Evolutionary conservation across 2,113 vertebrate species (phyloP), one percentile per base, ranked within the genome.

Genomic region (Solea solea): DNA sequence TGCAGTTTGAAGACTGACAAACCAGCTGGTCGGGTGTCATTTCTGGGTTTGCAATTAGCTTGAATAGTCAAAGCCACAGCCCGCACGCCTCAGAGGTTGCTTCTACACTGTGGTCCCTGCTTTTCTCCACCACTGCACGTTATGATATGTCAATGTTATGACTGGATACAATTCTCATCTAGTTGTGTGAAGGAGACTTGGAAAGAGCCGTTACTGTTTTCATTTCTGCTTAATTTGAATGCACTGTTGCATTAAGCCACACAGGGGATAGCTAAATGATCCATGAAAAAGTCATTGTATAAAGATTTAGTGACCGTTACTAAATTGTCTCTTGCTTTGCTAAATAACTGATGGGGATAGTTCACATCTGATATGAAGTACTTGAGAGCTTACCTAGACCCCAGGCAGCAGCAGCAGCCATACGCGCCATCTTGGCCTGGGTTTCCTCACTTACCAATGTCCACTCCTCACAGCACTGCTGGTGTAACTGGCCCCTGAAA

Each of bases 401-500:
- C 98, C 98, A 99, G 0, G 98, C 97, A 0, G 98, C 98, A 1
- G 98, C 98, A 0, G 97, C 98, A n/a, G 98, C 98, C 98, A 99
- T 99, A 16, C 98, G 94, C 1, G 98, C 97, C 97, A 99, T 99
- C 89, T 98, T 99, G 51, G 97, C 97, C 79, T 98, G 96, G 4
- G 97, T 98, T 73, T 98, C 97, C 71, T 98, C 96, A 2, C 95
- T 97, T 49, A 98, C 97, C 79, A 97, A 93, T 0, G 96, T 97
- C 97, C 98, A 99, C 74, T 99, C 97, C 56, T 99, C 98, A 86
- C 97, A 99, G 93, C 98, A 99, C 40, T 98, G 97, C 91, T 99
- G 97, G 78, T 99, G 98, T 45, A 99, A 93, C 90, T 99, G 97
- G 0, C 98, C 98, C 98, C 98, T 99, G 73, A 42, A 74, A 76